Conservation (phyloP, 2,113 vertebrate species). For the Polypterus senegalus region DNA sequence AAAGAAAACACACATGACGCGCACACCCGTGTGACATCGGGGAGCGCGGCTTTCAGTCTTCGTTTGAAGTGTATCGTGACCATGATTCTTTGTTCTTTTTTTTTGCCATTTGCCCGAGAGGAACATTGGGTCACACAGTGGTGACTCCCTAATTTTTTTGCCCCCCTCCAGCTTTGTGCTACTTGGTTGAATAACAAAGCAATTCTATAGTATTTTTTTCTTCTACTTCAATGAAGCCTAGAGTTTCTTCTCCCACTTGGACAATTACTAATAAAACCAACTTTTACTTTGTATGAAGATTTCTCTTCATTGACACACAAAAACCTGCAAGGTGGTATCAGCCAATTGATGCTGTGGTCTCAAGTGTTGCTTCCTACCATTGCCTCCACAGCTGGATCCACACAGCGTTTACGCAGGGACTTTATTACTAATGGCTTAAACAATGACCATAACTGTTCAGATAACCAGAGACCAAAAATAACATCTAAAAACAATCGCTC, state of each 20-base stretch:
- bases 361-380: conserved; percentile 40
- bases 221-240: conserved; percentile 65
- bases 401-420: conserved; percentile 20
- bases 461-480: conserved; percentile 57
- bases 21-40: conserved; percentile 41
- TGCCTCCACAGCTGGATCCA: conserved; percentile 24
- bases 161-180: conserved; percentile 13
- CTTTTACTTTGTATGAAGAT: conserved; percentile 37
- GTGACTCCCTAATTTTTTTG: too few relatives aligned
- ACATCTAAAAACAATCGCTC: conserved; percentile 43
- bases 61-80: conserved; percentile 32
- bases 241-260: conserved; percentile 36
- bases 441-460: conserved; percentile 48
- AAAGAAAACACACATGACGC: conserved; percentile 34
- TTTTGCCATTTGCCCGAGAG: conserved; percentile 53
- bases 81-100: conserved; percentile 42
- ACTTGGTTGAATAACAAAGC: conserved; percentile 62
- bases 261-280: conserved; percentile 62
- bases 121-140: conserved; percentile 13
- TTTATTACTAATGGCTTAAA: conserved; percentile 23
- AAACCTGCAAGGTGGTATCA: conserved; percentile 43
- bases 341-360: conserved; percentile 63
- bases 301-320: conserved; percentile 25
- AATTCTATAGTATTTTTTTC: conserved; percentile 54
- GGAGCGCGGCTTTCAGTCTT: conserved; percentile 47